Evolutionary conservation across 2,888 invertebrate species (phyloP).

Genomic region (Lasioglossum villosulum): DNA sequence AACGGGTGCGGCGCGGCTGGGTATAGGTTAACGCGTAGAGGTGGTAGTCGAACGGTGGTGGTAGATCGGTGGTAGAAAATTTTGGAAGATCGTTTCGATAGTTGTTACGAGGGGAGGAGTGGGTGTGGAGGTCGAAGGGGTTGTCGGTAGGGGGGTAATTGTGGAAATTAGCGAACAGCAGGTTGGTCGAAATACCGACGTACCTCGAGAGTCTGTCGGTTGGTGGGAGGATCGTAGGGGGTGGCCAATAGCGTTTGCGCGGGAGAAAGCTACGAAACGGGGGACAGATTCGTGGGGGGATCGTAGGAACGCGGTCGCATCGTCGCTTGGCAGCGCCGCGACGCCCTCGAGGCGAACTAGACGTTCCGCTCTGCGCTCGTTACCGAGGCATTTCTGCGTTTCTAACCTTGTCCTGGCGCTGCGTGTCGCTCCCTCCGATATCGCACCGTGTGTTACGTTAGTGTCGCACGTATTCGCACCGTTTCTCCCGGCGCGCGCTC

Average conservation of each 20-base stretch:
- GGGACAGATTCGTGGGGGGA: slow-evolving; percentile 61
- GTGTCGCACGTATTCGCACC: slow-evolving; percentile 56
- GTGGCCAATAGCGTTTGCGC: slow-evolving; percentile 64
- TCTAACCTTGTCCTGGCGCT: slow-evolving; percentile 70
- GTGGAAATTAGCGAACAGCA: slow-evolving; percentile 47
- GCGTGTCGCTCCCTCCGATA: slow-evolving; percentile 51
- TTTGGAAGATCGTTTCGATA: slow-evolving; percentile 28
- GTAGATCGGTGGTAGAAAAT: slow-evolving; percentile 18
- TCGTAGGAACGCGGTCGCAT: slow-evolving; percentile 69
- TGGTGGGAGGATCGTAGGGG: slow-evolving; percentile 43
- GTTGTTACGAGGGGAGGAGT: slow-evolving; percentile 10
- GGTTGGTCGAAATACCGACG: slow-evolving; percentile 49
- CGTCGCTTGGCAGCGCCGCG: slow-evolving; percentile 78
- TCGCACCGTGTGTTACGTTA: slow-evolving; percentile 48
- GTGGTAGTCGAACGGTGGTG: not conserved
- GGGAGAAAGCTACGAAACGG: slow-evolving; percentile 56
- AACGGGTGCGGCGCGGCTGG: not conserved
- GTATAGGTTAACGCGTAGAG: not conserved
- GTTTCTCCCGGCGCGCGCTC: slow-evolving; percentile 27
- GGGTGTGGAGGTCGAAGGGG: not conserved
- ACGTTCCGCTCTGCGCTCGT: slow-evolving; percentile 56
- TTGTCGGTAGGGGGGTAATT: slow-evolving; percentile 23
- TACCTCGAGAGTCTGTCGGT: slow-evolving; percentile 28
- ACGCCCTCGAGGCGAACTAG: slow-evolving; percentile 74
- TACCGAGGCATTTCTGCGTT: slow-evolving; percentile 62